These are phyloP conservation scores for Megaleporinus macrocephalus DNA, from an alignment of 2,113 vertebrate genomes.

Conservation along the genomic window DNA sequence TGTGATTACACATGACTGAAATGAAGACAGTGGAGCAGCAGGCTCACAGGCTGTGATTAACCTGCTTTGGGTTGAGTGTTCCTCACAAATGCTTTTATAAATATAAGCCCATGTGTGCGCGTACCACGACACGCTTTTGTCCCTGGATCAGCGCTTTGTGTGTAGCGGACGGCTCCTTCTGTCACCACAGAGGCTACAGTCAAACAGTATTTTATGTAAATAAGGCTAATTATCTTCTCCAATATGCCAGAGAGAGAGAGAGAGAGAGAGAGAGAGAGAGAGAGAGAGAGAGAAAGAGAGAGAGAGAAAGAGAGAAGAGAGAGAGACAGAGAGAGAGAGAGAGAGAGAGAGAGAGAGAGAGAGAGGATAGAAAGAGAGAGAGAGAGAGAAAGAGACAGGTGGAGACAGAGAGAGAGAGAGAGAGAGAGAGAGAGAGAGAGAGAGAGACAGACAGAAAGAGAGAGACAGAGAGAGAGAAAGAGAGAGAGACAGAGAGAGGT, in stretches of 20 bases:
- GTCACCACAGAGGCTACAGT: conserved; percentile 21
- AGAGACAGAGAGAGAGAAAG: background rate
- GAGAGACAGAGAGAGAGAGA: background rate
- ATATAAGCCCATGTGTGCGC: background rate
- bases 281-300: background rate
- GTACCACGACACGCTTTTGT: background rate
- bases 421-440: background rate
- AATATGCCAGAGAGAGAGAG: conserved; percentile 17
- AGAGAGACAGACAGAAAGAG: too few species aligned
- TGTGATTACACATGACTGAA: conserved; percentile 4
- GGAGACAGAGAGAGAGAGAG: background rate
- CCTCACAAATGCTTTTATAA: conserved; percentile 3
- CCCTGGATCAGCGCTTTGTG: conserved; percentile 26
- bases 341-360: background rate
- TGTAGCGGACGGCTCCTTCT: conserved; percentile 20
- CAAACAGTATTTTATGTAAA: conserved; percentile 64
- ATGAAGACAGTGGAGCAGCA: background rate
- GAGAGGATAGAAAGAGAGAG: background rate
- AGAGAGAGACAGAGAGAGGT: background rate
- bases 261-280: background rate
- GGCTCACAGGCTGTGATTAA: conserved; percentile 1
- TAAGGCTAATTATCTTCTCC: conserved; percentile 64
- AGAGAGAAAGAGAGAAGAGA: too few species aligned
- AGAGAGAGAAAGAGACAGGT: background rate
- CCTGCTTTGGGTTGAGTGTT: background rate